Percentiles rank a stretch among this genome's conserved stretches.
Evolutionary conservation across 2,797 vertebrate species (phyloP).

Genomic region (Chaetodon trifasciatus): DNA sequence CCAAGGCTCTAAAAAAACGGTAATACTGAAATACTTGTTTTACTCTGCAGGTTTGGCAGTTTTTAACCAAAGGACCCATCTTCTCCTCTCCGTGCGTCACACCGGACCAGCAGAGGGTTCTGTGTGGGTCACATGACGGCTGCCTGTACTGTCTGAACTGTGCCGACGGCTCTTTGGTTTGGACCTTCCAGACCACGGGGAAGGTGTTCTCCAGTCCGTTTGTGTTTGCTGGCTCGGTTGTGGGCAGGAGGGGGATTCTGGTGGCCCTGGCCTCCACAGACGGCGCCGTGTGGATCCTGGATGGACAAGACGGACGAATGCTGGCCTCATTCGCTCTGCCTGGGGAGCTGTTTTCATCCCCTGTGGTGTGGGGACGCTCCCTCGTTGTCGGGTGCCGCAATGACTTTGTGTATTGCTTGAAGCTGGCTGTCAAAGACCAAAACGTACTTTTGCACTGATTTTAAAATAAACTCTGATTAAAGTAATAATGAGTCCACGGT

Average conservation of each 20-base stretch:
- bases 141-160: slow-evolving; percentile 89
- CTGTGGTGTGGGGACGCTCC: slow-evolving; percentile 85
- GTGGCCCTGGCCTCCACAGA: slow-evolving; percentile 92
- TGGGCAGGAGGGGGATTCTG: slow-evolving; percentile 75
- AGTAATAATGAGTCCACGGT: slow-evolving; percentile 42
- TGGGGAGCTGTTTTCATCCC: slow-evolving; percentile 96
- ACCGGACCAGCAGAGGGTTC: slow-evolving; percentile 76
- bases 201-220: slow-evolving; percentile 93
- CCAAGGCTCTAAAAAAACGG: not conserved
- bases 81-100: slow-evolving; percentile 94
- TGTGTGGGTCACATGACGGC: slow-evolving; percentile 94
- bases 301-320: slow-evolving; percentile 83
- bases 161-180: slow-evolving; percentile 86
- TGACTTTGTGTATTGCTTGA: slow-evolving; percentile 93
- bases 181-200: slow-evolving; percentile 91
- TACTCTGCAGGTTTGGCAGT: slow-evolving; percentile 90
- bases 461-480: slow-evolving; percentile 45
- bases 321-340: slow-evolving; percentile 83
- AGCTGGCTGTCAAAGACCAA: slow-evolving; percentile 72
- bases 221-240: slow-evolving; percentile 78
- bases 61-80: slow-evolving; percentile 89
- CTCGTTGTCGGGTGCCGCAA: slow-evolving; percentile 95
- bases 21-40: not conserved
- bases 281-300: slow-evolving; percentile 92
- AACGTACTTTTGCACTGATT: slow-evolving; percentile 14